A percentile compares a stretch with the other conserved stretches of the same genome.
Conservation (phyloP, 2,113 vertebrate genomes). For the Orientallactaga bullata region DNA sequence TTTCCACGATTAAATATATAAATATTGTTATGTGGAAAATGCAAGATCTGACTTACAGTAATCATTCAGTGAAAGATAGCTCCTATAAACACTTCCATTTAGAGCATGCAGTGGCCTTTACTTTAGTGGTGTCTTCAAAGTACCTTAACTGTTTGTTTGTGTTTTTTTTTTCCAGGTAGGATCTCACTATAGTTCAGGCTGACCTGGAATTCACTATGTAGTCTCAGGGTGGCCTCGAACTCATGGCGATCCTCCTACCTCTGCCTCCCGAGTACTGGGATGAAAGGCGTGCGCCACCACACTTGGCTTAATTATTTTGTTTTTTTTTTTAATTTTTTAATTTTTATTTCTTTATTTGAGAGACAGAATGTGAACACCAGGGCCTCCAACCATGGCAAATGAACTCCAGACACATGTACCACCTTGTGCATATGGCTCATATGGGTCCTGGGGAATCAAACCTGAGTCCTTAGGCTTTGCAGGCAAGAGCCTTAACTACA, state of each 20-base stretch:
- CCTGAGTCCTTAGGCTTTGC: too few relatives aligned
- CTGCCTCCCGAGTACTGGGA: neutral
- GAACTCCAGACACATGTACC: too few relatives aligned
- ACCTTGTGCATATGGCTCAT: too few relatives aligned
- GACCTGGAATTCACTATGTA: neutral
- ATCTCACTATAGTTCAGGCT: too few relatives aligned
- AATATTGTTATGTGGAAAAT: neutral
- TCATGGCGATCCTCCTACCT: neutral
- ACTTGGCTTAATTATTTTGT: too few relatives aligned
- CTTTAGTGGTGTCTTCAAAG: neutral
- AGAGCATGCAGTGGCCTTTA: slow-evolving; percentile 22
- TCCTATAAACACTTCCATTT: slow-evolving; percentile 1
- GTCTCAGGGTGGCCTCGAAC: neutral
- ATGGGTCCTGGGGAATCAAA: too few relatives aligned
- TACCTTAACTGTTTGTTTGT: neutral
- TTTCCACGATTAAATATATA: neutral
- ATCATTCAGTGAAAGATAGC: neutral
- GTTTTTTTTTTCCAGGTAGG: too few relatives aligned
- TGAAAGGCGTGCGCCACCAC: neutral
- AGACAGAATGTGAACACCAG: too few relatives aligned
- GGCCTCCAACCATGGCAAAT: too few relatives aligned
- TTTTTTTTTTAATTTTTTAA: too few relatives aligned
- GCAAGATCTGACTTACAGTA: neutral
- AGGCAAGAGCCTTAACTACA: too few relatives aligned
- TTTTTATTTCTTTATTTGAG: too few relatives aligned